phyloP scores from a whole-genome alignment of 2,113 vertebrate species.

The Melanostigma gelatinosum region DNA sequence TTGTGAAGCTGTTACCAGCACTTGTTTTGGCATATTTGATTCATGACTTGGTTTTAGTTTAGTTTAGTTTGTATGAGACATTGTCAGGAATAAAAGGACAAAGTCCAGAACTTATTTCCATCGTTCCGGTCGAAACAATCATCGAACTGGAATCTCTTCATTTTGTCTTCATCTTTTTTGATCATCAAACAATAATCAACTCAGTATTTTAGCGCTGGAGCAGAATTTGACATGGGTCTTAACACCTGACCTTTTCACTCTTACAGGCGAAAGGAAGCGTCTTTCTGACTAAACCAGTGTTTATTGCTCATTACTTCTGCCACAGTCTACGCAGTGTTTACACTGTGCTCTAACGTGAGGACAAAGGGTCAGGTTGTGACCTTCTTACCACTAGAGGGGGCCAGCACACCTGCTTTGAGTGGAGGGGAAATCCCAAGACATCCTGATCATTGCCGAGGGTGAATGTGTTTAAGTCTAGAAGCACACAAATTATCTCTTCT shows the following conservation, averaged over 20 bases:
- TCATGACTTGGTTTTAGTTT: not conserved
- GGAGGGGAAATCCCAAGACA: not conserved
- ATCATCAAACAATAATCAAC: not conserved
- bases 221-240: not conserved
- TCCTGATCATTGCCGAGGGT: conserved; percentile 8
- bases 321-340: not conserved
- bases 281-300: not conserved
- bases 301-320: not conserved
- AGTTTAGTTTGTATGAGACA: not conserved
- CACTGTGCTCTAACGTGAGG: not conserved
- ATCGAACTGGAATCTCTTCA: not conserved
- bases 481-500: not conserved
- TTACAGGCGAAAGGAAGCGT: not conserved
- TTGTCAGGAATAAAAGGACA: too few relatives aligned
- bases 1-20: not conserved
- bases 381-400: conserved; percentile 73
- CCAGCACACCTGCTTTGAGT: conserved; percentile 19
- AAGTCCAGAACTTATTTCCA: too few relatives aligned
- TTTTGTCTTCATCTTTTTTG: not conserved
- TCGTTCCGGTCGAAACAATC: not conserved
- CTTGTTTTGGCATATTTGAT: not conserved
- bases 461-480: not conserved
- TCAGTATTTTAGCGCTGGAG: not conserved
- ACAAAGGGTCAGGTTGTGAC: conserved; percentile 24
- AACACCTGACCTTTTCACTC: not conserved